Evolutionary conservation across 2,113 vertebrate genomes (phyloP), one percentile per base, ranked within the genome.

Genomic region (Tetraodon nigroviridis): DNA sequence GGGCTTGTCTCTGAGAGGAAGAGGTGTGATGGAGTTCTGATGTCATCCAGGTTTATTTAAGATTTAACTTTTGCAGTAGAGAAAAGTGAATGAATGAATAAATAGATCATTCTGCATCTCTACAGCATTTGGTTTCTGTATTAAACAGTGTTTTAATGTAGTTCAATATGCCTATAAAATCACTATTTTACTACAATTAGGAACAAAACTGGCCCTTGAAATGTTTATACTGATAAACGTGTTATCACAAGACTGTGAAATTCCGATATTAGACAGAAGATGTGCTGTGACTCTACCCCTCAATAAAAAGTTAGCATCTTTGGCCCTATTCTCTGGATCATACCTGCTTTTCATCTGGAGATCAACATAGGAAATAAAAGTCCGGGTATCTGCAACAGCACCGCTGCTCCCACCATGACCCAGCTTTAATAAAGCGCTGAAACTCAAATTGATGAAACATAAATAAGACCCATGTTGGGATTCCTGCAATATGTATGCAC

Each of bases 401-500:
- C 32, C 32, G 11, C 21, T 44, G 45, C 59, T 63, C 55, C 40
- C 20, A 58, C 40, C 18, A 22, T 58, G 41, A 44, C 11, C 11
- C 20, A 29, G n/a, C 3, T 59, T 24, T 44, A 47, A 67, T 24
- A 57, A 64, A 45, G 14, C 50, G 27, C 37, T 45, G 46, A 47
- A 47, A 18, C 6, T 37, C 32, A 11, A 47, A 47, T 49, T 42
- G 29, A 47, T 66, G 57, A 49, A 65, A 67, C 27, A 61, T 37
- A 53, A 49, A 59, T 55, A 54, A 20, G 56, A 67, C 45, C 32
- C 20, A 48, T 21, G 51, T 11, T 13, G 21, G 56, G 15, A 22
- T 48, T 42, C 24, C 22, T 60, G 51, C 50, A 49, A 40, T 64
- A 64, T 69, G 15, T 14, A 58, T 58, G 56, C 44, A 22, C 14